Base-by-base conservation (phyloP, 1,140 invertebrate genomes). In the Lordiphosa clarofinis region DNA sequence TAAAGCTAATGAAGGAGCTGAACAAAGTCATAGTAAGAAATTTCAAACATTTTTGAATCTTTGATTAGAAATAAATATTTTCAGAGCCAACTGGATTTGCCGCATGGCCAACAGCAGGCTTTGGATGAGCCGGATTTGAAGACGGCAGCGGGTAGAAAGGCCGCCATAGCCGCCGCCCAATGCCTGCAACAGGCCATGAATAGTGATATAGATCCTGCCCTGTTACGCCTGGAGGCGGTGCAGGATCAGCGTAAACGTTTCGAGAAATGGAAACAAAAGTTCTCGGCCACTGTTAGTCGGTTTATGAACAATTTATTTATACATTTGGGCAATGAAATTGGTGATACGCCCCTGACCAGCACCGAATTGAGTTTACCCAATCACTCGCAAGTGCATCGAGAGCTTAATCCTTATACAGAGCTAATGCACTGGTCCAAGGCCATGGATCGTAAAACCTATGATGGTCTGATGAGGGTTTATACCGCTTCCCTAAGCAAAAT, bases 221-320 rank as follows among this genome's bases (percentile, higher is more conserved):
- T 95, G 24, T 82, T 92, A 3, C 93, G 94, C 64, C 90, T 97
- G 87, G 92, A 92, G 49, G 96, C 96, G 35, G 95, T 97, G 3
- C 93, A 95, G 81, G 97, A 98, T 89, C 96, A 98, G 88, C 93
- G 94, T 86, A 94, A 95, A 73, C 92, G 94, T 15, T 93, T 98
- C 71, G 94, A 95, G 47, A 96, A 96, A 89, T 92, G 95, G 58
- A 94, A 94, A 86, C 92, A 92, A n/a, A 94, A 94, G 89, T 97
- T 98, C 89, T 94, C 95, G 7, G 92, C 94, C 46, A 93, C 94
- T 19, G 92, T 98, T 13, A 94, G 93, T 35, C 91, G 96, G 35
- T 96, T 98, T 90, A 90, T 99, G 10, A 98, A 97, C 86, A 98
- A 98, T 91, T 91, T 97, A 36, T 97, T 98, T 63, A 96, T 98